phyloP scores from a whole-genome alignment of 2,797 vertebrate genomes.

The Spinibarbus caldwelli region DNA sequence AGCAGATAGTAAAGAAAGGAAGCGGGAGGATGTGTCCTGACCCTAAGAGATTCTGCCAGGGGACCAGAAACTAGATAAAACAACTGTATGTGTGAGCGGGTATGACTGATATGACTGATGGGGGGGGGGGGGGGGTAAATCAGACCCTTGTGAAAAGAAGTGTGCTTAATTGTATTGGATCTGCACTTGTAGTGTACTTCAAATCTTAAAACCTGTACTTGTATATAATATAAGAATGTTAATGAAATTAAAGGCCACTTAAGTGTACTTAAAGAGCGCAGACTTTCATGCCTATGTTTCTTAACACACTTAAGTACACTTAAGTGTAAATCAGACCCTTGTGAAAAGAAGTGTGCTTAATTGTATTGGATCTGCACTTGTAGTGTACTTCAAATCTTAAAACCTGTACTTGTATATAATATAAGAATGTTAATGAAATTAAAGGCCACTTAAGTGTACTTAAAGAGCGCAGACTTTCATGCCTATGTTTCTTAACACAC shows the following conservation, averaged over 20 bases:
- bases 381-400: neutral
- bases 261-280: too few relatives aligned
- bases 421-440: too few relatives aligned
- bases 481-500: too few relatives aligned
- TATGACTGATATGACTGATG: constrained; percentile 19
- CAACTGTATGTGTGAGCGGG: neutral
- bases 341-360: neutral
- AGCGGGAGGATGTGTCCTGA: neutral
- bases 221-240: too few relatives aligned
- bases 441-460: too few relatives aligned
- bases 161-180: neutral
- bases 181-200: neutral
- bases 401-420: too few relatives aligned
- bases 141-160: neutral
- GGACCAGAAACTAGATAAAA: constrained; percentile 20
- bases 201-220: too few relatives aligned
- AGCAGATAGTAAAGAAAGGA: constrained; percentile 36
- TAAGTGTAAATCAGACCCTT: too few relatives aligned
- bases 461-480: too few relatives aligned
- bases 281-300: too few relatives aligned
- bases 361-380: neutral
- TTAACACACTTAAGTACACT: too few relatives aligned
- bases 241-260: too few relatives aligned
- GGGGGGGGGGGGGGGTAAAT: neutral
- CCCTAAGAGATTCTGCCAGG: constrained; percentile 6